Conservation (phyloP, 1,140 invertebrate genomes). For the Drosophila prosaltans region DNA sequence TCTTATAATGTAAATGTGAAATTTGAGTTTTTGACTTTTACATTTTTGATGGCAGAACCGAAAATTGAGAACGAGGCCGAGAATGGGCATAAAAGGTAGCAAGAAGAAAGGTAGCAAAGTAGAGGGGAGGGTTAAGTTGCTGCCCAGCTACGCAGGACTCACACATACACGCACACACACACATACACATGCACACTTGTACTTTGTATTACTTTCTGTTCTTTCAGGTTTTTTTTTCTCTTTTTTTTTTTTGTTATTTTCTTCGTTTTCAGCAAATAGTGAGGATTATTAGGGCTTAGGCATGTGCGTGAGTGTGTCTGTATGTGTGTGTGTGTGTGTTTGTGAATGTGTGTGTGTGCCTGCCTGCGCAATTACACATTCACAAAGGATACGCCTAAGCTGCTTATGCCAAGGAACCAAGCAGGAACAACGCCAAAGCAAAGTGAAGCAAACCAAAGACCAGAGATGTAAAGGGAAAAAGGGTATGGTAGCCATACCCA, state of each 20-base stretch:
- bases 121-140: neutral
- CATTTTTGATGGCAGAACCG: conserved; percentile 9
- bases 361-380: conserved; percentile 73
- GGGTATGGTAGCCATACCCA: neutral
- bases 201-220: conserved; percentile 5
- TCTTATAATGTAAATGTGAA: conserved; percentile 7
- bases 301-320: conserved; percentile 35
- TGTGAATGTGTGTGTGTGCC: conserved; percentile 10
- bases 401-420: conserved; percentile 61
- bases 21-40: conserved; percentile 15
- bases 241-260: conserved; percentile 18
- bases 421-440: conserved; percentile 38
- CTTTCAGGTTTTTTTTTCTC: neutral
- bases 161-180: neutral
- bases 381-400: conserved; percentile 79
- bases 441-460: conserved; percentile 2
- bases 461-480: too few relatives aligned
- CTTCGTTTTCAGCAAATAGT: conserved; percentile 60
- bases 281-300: conserved; percentile 73
- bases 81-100: neutral
- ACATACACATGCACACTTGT: conserved; percentile 2
- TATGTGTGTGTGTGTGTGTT: conserved; percentile 7
- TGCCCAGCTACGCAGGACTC: conserved; percentile 6
- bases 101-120: neutral
- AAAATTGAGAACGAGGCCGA: conserved; percentile 8